Evolutionary conservation across 2,113 vertebrate species (phyloP).

Genomic region (Suricata suricatta): DNA sequence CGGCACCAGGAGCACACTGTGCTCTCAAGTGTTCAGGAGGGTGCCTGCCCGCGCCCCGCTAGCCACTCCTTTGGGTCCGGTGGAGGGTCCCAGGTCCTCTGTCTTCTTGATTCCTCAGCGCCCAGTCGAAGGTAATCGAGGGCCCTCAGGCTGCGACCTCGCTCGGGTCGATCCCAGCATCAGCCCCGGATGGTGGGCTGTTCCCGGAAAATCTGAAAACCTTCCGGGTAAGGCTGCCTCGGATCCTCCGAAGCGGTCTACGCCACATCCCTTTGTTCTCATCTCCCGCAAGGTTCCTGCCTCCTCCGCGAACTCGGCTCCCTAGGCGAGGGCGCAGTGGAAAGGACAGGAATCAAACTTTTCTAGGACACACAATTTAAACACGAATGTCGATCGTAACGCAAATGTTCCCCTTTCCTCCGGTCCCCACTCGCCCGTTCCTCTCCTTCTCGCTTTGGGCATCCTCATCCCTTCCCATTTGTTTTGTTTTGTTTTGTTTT

Average conservation of each 20-base stretch:
- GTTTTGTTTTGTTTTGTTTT: too few species aligned
- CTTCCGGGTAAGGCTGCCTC: fast-evolving
- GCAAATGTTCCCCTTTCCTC: not conserved
- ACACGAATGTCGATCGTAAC: not conserved
- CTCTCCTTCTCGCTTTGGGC: fast-evolving
- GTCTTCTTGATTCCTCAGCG: not conserved
- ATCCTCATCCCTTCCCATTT: fast-evolving
- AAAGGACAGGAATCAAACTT: not conserved
- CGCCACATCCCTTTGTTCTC: not conserved
- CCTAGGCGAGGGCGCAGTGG: fast-evolving
- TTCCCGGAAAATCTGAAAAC: too few species aligned
- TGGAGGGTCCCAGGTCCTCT: fast-evolving
- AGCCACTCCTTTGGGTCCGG: fast-evolving
- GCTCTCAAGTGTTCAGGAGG: fast-evolving
- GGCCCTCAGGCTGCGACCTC: fast-evolving
- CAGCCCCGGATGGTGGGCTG: fast-evolving
- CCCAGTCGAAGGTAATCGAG: not conserved
- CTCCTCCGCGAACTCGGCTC: not conserved
- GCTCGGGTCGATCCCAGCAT: fast-evolving
- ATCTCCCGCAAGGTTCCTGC: fast-evolving
- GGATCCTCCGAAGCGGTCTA: fast-evolving
- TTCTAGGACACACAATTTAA: not conserved
- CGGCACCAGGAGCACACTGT: fast-evolving
- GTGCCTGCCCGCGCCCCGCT: fast-evolving
- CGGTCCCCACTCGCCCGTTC: fast-evolving